Percentiles rank a stretch among this genome's conserved stretches.
Evolutionary conservation across 2,113 vertebrate genomes (phyloP).

Genomic region (Odocoileus hemionus): DNA sequence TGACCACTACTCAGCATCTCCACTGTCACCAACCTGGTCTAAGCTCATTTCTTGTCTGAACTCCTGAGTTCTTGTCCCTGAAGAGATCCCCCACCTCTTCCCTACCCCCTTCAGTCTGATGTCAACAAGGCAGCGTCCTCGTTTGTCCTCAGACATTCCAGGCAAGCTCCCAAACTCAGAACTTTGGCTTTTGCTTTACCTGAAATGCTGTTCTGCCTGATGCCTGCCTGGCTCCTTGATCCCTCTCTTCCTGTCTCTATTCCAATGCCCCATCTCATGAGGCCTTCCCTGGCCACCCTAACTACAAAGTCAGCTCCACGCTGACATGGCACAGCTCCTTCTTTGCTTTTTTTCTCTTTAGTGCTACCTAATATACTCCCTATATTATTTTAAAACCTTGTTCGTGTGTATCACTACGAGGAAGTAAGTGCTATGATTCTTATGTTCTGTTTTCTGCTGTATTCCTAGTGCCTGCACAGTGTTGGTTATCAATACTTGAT

Average conservation of each 20-base stretch:
- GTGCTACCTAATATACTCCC: background rate
- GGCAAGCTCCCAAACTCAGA: background rate
- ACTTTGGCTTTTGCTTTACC: background rate
- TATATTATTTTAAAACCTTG: background rate
- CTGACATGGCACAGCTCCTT: background rate
- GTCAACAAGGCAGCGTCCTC: background rate
- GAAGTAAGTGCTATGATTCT: background rate
- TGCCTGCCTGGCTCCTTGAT: background rate
- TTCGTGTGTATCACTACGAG: background rate
- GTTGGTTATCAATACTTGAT: background rate
- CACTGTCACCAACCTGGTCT: background rate
- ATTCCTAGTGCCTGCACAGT: background rate
- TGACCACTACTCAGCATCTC: background rate
- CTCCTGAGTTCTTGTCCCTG: background rate
- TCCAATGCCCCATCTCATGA: background rate
- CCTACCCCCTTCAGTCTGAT: background rate
- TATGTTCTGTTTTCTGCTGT: background rate
- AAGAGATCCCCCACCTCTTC: background rate
- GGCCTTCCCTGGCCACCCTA: background rate
- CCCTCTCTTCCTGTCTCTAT: background rate
- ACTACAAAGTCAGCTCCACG: background rate
- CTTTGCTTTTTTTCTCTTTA: background rate
- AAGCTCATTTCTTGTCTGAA: background rate
- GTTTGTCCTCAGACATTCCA: background rate
- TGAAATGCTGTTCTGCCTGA: background rate